phyloP scores from a whole-genome alignment of 1,140 invertebrate genomes.

The Zeugodacus cucurbitae region DNA sequence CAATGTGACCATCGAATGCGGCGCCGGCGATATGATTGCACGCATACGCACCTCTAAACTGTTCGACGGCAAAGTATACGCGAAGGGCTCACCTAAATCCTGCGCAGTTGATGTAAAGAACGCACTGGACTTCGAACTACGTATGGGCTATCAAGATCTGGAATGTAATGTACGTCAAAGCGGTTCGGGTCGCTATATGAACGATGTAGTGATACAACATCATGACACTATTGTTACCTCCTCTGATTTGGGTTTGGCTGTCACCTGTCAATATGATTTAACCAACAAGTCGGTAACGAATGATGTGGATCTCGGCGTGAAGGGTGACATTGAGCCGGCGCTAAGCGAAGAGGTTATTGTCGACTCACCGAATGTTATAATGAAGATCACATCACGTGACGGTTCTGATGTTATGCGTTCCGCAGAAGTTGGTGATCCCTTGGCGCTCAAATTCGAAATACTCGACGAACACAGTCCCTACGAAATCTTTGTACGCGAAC shows the following conservation, averaged over 20 bases:
- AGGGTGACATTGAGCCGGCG: constrained; percentile 83
- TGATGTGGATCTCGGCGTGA: constrained; percentile 89
- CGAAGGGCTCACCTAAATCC: constrained; percentile 90
- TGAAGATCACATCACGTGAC: constrained; percentile 87
- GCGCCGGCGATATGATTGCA: constrained; percentile 92
- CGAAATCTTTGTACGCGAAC: constrained; percentile 93
- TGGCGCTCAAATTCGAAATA: constrained; percentile 91
- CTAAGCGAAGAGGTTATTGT: constrained; percentile 87
- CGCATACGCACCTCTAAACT: constrained; percentile 90
- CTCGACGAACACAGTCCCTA: constrained; percentile 91
- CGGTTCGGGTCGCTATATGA: constrained; percentile 84
- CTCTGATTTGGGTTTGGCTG: constrained; percentile 89
- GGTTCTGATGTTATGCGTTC: constrained; percentile 80
- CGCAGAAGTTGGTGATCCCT: constrained; percentile 86
- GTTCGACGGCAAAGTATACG: constrained; percentile 94
- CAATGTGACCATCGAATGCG: constrained; percentile 92
- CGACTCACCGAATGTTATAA: constrained; percentile 91
- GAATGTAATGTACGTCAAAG: constrained; percentile 90
- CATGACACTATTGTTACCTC: constrained; percentile 96
- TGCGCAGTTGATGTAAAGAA: constrained; percentile 88
- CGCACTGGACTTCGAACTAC: constrained; percentile 86
- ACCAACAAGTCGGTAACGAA: constrained; percentile 94
- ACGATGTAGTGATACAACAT: constrained; percentile 92
- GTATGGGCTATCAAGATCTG: constrained; percentile 91
- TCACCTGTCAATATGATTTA: constrained; percentile 93